A percentile compares a stretch with the other conserved stretches of the same genome.
These are phyloP conservation scores for Falcunculus frontatus DNA, from an alignment of 2,113 vertebrate species.

Conservation along the genomic window DNA sequence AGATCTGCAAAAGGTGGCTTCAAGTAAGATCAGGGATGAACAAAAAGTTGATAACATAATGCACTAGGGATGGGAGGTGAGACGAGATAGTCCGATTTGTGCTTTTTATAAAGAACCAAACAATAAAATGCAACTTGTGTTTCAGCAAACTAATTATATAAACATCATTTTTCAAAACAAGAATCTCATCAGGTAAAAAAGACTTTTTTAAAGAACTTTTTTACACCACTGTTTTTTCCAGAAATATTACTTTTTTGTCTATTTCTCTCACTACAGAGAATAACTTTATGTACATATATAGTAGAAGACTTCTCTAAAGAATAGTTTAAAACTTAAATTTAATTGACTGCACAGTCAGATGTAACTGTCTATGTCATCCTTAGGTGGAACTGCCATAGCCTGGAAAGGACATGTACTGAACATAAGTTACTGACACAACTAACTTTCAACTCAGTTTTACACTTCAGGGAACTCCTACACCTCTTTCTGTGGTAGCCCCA, in stretches of 20 bases:
- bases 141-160: background rate
- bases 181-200: background rate
- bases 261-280: background rate
- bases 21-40: background rate
- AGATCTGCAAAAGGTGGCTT: background rate
- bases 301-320: background rate
- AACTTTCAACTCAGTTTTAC: background rate
- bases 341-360: background rate
- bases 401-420: background rate
- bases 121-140: accelerated
- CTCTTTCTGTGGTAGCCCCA: background rate
- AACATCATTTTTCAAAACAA: background rate
- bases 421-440: background rate
- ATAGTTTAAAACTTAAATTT: background rate
- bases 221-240: background rate
- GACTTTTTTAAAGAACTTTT: background rate
- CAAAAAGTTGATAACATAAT: background rate
- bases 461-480: background rate
- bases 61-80: accelerated
- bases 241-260: background rate
- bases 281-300: background rate
- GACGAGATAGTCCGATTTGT: background rate
- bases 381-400: background rate
- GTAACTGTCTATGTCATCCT: background rate
- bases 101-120: background rate